Base-by-base conservation (phyloP, 2,888 invertebrate species). In the Trichogramma dendrolimi region DNA sequence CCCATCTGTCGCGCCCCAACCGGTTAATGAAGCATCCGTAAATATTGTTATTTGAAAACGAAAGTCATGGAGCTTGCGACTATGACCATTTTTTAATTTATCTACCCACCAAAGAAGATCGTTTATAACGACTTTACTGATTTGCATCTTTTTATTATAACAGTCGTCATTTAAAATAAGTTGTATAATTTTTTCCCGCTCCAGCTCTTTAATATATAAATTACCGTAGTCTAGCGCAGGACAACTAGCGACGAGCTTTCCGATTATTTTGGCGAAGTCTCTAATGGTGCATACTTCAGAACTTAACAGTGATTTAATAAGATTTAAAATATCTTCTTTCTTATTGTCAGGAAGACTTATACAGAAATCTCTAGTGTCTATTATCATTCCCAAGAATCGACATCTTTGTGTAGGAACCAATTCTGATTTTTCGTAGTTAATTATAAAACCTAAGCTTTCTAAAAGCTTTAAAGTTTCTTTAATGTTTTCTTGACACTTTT, bases 91-190 rank as follows among this genome's bases (percentile, higher is more conserved):
- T 48, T 58, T 58, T n/a, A 51, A 44, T 43, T 7, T n/a, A 38
- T 51, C 48, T 8, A 47, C 27, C 58, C 64, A 64, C 64, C 61
- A 64, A 5, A 52, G 0, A 39, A 58, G 6, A 11, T 63, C 58
- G 1, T 38, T 14, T 51, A 43, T 14, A 7, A 56, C 44, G 0
- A 1, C 0, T 8, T 42, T 8, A 39, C 40, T 10, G 8, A 60
- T 6, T 0, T 7, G 11, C 39, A 60, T 54, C 0, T 7, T 49
- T n/a, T 8, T 50, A 54, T 54, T 53, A 5, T 48, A 60, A 49
- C 43, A 39, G 46, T 27, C 8, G 49, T 57, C 11, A n/a, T 52
- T 52, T 27, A 56, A 8, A 62, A 8, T 5, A 59, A 14, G n/a
- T 27, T 58, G 58, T 39, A 53, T 38, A 11, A 40, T n/a, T 47